Evolutionary conservation across 2,888 invertebrate species (phyloP), one percentile per base, ranked within the genome.

Genomic region (Hydrotaea diabolus): DNA sequence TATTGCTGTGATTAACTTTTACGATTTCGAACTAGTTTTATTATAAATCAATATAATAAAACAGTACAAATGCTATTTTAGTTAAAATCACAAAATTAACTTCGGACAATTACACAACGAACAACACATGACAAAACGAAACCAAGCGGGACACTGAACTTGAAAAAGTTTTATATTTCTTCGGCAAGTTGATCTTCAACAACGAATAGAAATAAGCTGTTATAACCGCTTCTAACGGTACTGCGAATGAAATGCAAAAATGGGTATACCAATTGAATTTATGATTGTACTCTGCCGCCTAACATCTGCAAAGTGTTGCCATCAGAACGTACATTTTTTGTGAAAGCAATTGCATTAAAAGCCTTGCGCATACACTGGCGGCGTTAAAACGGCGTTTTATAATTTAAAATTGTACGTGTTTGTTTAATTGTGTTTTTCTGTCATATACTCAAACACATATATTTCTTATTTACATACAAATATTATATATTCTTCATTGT

Each of bases 1-100:
- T 31, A 17, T 62, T 15, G 13, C 0, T 62, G 62, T 62, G 62
- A 62, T 62, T n/a, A 62, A 69, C 43, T 69, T 36, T 11, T 36
- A 26, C 13, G 46, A 43, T 36, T 62, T 59, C 53, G 71, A 59
- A 71, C 49, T 4, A 71, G 75, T 76, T 80, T 75, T 62, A 62
- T 71, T 80, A 75, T 75, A 69, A 23, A 62, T 71, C 36, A 80
- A 49, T 62, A 76, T 75, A 80, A 80, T 17, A 80, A 78, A 80
- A 71, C 71, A 21, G 75, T 80, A 75, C 71, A 80, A 80, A 75
- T 59, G 31, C 15, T 46, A 46, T 66, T 36, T 59, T 15, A 39
- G 43, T 21, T 21, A 59, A 73, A 66, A 31, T 39, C 46, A 69
- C 43, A 64, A 36, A 59, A 17, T 8, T 39, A 8, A 8, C 3